These are phyloP conservation scores for Bubo scandiacus DNA, from an alignment of 2,113 vertebrate species.

Conservation along the genomic window DNA sequence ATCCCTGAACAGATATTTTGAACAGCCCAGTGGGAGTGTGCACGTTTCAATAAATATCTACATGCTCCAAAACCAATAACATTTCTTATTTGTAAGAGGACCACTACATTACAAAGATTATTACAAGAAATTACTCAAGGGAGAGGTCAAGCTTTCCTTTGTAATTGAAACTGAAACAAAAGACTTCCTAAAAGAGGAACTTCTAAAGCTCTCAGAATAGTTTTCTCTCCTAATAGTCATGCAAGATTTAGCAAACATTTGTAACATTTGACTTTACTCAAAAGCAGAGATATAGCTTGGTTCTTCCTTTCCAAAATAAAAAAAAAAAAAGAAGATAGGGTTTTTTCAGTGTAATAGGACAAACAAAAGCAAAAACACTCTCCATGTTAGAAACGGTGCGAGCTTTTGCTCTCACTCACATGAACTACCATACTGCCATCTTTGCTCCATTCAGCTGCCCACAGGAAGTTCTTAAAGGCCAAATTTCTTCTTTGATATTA, in stretches of 20 bases:
- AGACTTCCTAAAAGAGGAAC: neutral
- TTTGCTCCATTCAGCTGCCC: neutral
- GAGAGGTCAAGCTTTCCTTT: conserved; percentile 35
- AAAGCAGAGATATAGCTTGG: neutral
- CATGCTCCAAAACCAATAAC: neutral
- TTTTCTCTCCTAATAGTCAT: neutral
- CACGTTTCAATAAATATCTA: conserved; percentile 19
- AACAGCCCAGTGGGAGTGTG: neutral
- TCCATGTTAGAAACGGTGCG: neutral
- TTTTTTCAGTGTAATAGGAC: neutral
- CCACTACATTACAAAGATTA: conserved; percentile 27
- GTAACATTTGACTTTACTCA: neutral
- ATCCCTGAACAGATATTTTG: conserved; percentile 22
- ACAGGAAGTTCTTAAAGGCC: neutral
- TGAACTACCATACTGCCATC: neutral
- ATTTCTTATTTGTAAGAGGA: conserved; percentile 28
- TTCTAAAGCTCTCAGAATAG: conserved; percentile 1
- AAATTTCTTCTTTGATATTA: neutral
- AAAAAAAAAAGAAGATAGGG: neutral
- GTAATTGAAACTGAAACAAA: conserved; percentile 67
- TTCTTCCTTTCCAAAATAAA: neutral
- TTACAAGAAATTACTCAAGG: conserved; percentile 18
- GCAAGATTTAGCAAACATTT: neutral
- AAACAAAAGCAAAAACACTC: neutral
- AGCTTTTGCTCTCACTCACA: neutral